These are phyloP conservation scores for Dendrophyllia cribrosa DNA, from an alignment of 64 coral and sea anemone genomes.

Conservation along the genomic window DNA sequence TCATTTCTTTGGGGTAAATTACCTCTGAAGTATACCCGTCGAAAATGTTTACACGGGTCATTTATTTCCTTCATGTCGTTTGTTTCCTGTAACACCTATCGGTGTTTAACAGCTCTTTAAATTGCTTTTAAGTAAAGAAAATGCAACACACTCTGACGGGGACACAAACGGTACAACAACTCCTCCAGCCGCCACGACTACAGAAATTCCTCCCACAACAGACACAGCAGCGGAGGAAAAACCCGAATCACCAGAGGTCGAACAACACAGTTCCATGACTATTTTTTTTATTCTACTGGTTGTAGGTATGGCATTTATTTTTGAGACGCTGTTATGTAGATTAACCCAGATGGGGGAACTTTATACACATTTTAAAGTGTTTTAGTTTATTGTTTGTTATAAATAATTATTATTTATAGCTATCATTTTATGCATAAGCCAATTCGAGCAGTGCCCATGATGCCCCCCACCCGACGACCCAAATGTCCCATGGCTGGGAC, in stretches of 20 bases:
- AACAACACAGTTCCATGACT: conserved; percentile 97
- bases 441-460: no score
- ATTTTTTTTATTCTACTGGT: conserved; percentile 99
- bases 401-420: no score
- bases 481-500: no score
- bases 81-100: background rate
- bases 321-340: no score
- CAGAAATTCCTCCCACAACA: conserved; percentile 37
- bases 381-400: no score
- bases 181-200: conserved; percentile 31
- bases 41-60: conserved; percentile 44
- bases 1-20: conserved; percentile 20
- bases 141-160: background rate
- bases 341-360: no score
- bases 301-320: conserved; percentile 72
- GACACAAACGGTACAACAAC: conserved; percentile 55
- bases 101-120: background rate
- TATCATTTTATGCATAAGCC: no score
- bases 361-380: no score
- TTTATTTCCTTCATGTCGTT: background rate
- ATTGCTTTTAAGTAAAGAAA: background rate
- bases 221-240: conserved; percentile 53
- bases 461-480: no score
- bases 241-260: conserved; percentile 86
- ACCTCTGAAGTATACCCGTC: background rate